Percentiles rank a stretch among this genome's conserved stretches.
Conservation (phyloP, 2,113 vertebrate species). For the Isichthys henryi region DNA sequence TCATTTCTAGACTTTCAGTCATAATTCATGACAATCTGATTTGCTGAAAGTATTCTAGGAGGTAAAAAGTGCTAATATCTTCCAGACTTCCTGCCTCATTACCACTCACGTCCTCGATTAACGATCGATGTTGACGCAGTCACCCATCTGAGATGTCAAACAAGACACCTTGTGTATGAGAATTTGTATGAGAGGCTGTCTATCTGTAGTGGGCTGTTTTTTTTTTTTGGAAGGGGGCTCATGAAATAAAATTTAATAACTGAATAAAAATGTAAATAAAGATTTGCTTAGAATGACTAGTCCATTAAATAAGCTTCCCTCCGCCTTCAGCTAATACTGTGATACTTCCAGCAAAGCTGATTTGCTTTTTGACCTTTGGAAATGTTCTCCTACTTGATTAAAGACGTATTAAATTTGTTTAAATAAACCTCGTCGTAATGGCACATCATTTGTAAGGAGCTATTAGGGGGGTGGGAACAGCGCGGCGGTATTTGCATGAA, state of each 20-base stretch:
- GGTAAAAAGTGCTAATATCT: not conserved
- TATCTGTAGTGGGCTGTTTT: conserved; percentile 40
- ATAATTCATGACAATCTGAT: not conserved
- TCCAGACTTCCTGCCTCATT: not conserved
- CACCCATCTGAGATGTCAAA: conserved; percentile 65
- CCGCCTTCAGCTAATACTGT: conserved; percentile 90
- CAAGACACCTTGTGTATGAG: conserved; percentile 60
- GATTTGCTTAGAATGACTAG: conserved; percentile 98
- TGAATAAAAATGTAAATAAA: conserved; percentile 99
- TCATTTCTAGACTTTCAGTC: not conserved
- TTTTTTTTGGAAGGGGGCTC: conserved; percentile 47
- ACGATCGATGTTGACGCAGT: conserved; percentile 25
- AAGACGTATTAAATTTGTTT: conserved; percentile 99
- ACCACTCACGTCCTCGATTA: not conserved
- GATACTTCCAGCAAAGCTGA: conserved; percentile 81
- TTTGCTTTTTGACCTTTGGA: conserved; percentile 99
- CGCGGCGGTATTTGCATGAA: conserved; percentile 94
- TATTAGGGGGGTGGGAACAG: conserved; percentile 94
- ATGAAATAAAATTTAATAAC: conserved; percentile 99
- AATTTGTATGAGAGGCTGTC: conserved; percentile 68
- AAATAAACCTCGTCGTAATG: conserved; percentile 99
- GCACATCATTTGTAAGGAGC: conserved; percentile 99
- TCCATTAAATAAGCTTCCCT: conserved; percentile 88
- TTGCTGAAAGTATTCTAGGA: not conserved
- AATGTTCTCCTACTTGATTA: conserved; percentile 98